Evolutionary conservation across 2,113 vertebrate genomes (phyloP), one percentile per base, ranked within the genome.

Genomic region (Pluvianellus socialis): DNA sequence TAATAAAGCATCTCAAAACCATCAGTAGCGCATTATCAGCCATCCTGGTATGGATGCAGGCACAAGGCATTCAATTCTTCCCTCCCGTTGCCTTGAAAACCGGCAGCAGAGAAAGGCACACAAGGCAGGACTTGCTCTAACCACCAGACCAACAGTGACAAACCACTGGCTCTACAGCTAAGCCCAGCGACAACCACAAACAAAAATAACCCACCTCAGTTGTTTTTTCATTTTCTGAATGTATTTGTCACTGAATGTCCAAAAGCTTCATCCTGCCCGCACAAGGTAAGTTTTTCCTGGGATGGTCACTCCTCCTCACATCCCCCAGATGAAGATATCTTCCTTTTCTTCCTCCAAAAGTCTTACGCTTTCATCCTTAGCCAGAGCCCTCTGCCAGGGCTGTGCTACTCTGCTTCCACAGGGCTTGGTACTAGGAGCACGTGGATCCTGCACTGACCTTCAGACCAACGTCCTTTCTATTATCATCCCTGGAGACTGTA

Each of bases 361-460:
- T 42, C 8, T 45, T 40, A 35, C 75, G 44, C 19, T 68, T 75
- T 83, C 33, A 33, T 76, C 22, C n/a, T 68, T 42, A 50, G 19
- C 33, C 81, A 56, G 21, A 80, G 62, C 20, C 61, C 63, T 70
- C 63, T 70, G 79, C 5, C 67, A 83, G 44, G 23, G 23, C 56
- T 84, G 30, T 56, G 47, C 42, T 71, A 47, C 19, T 16, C 10
- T 81, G 1, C 27, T 71, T 75, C 62, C 62, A 87, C 3, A 11
- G 28, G 40, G 81, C 16, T 84, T 75, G 40, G 61, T 12, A 66
- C 6, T 4, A 8, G 16, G 32, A 92, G 73, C 7, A 21, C 66
- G 45, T 5, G 7, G 67, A 67, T 92, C 56, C 40, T 20, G 38
- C 45, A 23, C 49, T 85, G 89, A 92, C 97, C 91, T 97, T 97